Evolutionary conservation across 1,140 invertebrate genomes (phyloP).

Genomic region (Orchestia grillus): DNA sequence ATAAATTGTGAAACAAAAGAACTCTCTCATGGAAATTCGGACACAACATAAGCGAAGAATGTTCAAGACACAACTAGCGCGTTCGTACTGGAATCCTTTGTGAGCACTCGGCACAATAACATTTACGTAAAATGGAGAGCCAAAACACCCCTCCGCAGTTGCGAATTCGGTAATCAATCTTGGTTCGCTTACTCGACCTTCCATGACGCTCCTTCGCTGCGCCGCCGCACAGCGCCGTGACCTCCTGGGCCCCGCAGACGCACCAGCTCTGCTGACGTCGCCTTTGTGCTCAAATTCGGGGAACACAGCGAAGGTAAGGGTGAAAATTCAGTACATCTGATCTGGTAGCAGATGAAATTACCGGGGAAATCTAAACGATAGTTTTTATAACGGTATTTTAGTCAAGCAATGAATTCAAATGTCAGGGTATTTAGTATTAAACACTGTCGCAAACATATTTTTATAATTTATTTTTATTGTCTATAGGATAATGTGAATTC

Average conservation of each 20-base stretch:
- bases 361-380: too few relatives aligned
- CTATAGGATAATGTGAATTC: too few relatives aligned
- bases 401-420: too few relatives aligned
- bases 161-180: not conserved
- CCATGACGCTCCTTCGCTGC: too few relatives aligned
- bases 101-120: not conserved
- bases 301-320: not conserved
- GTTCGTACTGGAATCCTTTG: not conserved
- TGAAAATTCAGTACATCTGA: not conserved
- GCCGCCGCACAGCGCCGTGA: not conserved
- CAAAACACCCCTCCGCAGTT: not conserved
- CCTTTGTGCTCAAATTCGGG: not conserved
- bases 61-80: not conserved
- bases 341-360: not conserved
- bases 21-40: not conserved
- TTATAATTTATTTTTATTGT: too few relatives aligned
- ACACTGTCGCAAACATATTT: too few relatives aligned
- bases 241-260: not conserved
- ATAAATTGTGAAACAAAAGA: not conserved
- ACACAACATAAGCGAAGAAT: not conserved
- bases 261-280: not conserved
- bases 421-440: too few relatives aligned
- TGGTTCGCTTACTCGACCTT: not conserved
- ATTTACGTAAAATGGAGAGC: not conserved
- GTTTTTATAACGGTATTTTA: too few relatives aligned